Evolutionary conservation across 2,888 invertebrate genomes (phyloP), one percentile per base, ranked within the genome.

Genomic region (Euclidia mi): DNA sequence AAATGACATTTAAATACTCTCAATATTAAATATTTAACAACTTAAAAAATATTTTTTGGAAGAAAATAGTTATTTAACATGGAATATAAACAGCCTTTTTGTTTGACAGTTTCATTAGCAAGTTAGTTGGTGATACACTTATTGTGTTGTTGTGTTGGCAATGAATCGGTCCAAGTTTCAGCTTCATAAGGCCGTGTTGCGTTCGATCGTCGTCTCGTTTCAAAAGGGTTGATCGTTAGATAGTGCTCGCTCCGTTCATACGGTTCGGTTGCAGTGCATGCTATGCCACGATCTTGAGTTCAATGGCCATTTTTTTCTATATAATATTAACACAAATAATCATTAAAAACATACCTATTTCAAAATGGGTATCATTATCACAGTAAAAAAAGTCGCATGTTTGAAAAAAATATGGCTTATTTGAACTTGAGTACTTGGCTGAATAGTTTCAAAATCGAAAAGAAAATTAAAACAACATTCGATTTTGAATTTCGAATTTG

Each of bases 151-250:
- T 20, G 15, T 7, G 14, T 20, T 20, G 15, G 11, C 25, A 40
- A 44, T 28, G 47, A 40, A 38, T 41, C 29, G 29, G 28, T 42
- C 9, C 2, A 31, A 37, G 29, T 40, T 25, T 15, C 37, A 18
- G 20, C 20, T 40, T 20, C 6, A 20, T 1, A 12, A 10, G 15
- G 34, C 2, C 53, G 65, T 65, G 78, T 86, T 89, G 89, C 81
- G 82, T 87, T 76, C 85, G 84, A 76, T 49, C 72, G 78, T 88
- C 84, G 84, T 84, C 82, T 85, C 85, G 85, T 89, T 94, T 94
- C 94, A 94, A 95, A 95, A 95, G 94, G 95, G 95, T 95, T 95
- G 95, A 95, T 95, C 90, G 84, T 88, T 88, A 86, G 85, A 82
- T 87, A 81, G 85, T 82, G 82, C 79, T 82, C 83, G 88, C 83